phyloP scores from a whole-genome alignment of 2,113 vertebrate genomes.

The Grantiella picta region DNA sequence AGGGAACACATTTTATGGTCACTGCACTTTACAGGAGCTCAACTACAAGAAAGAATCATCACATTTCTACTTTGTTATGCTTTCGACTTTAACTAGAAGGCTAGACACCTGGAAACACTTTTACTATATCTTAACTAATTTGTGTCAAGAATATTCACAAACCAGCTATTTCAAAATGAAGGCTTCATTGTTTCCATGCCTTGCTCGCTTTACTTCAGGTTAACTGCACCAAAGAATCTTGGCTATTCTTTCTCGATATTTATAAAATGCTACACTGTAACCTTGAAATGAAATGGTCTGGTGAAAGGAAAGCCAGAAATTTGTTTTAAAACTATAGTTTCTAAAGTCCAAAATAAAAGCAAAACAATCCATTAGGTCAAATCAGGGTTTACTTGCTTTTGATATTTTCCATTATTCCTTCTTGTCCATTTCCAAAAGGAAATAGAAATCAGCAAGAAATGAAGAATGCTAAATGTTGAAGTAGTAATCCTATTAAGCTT shows the following conservation, averaged over 20 bases:
- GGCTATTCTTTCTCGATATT: neutral
- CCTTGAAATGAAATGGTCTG: neutral
- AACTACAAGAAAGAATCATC: neutral
- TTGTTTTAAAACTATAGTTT: neutral
- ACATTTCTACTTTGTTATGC: neutral
- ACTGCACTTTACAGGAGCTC: neutral
- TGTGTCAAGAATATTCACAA: neutral
- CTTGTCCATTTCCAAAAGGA: neutral
- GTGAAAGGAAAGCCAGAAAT: neutral
- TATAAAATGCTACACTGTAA: neutral
- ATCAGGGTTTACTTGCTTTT: neutral
- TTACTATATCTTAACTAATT: neutral
- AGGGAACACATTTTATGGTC: neutral
- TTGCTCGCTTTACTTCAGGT: neutral
- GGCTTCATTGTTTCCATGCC: neutral
- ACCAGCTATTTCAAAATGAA: neutral
- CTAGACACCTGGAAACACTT: neutral
- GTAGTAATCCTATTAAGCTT: slow-evolving; percentile 3
- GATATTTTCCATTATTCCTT: neutral
- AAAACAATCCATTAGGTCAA: slow-evolving; percentile 1
- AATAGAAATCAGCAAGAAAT: neutral
- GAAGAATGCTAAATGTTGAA: neutral
- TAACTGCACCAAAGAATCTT: neutral
- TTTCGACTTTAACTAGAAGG: neutral
- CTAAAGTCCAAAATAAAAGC: neutral